Percentiles rank a stretch among this genome's conserved stretches.
phyloP scores from a whole-genome alignment of 1,140 invertebrate species.

The Carposina sasakii region DNA sequence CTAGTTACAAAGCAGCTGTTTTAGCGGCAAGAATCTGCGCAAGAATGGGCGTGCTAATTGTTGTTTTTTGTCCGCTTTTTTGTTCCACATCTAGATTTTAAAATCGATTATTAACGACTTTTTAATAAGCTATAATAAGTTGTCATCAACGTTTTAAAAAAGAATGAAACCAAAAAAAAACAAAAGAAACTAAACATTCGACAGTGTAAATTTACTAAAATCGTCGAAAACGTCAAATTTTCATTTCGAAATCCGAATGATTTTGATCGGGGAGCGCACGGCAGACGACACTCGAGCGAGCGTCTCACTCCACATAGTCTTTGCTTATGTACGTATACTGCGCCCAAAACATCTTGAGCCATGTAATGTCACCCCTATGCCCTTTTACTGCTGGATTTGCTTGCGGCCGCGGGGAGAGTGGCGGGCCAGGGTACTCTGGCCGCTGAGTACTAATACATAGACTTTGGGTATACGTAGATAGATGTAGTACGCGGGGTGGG shows the following conservation, averaged over 20 bases:
- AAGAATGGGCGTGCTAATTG: too few relatives aligned
- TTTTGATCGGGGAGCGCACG: constrained; percentile 62
- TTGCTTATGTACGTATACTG: constrained; percentile 49
- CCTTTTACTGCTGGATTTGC: constrained; percentile 7
- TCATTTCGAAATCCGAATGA: constrained; percentile 57
- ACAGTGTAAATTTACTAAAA: neutral
- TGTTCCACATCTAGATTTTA: too few relatives aligned
- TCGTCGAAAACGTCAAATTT: constrained; percentile 47
- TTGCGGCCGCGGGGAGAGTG: constrained; percentile 24
- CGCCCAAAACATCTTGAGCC: constrained; percentile 34
- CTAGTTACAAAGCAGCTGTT: too few relatives aligned
- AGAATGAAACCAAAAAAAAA: constrained; percentile 17
- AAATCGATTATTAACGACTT: too few relatives aligned
- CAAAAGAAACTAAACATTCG: neutral
- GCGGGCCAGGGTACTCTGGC: constrained; percentile 31
- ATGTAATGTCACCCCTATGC: constrained; percentile 33
- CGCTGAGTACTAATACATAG: constrained; percentile 49
- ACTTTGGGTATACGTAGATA: constrained; percentile 41
- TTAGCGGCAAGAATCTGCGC: too few relatives aligned
- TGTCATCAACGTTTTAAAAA: too few relatives aligned
- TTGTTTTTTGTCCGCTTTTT: too few relatives aligned
- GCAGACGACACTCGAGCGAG: constrained; percentile 65
- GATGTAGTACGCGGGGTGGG: constrained; percentile 48
- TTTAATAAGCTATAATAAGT: too few relatives aligned
- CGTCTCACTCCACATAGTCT: constrained; percentile 49